Evolutionary conservation across 2,797 vertebrate species (phyloP), one percentile per base, ranked within the genome.

Genomic region (Adelosebastes latens): DNA sequence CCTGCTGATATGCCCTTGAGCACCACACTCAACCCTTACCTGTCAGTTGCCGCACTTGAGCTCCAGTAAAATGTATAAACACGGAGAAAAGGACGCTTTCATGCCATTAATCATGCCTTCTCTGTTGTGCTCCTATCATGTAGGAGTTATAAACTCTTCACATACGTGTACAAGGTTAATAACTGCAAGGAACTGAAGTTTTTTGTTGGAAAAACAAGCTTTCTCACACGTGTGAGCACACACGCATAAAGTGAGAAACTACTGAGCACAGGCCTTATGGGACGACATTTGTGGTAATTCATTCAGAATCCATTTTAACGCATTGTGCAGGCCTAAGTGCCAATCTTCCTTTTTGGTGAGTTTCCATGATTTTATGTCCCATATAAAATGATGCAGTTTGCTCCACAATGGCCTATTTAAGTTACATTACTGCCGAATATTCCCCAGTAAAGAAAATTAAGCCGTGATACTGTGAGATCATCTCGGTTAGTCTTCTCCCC

Each of bases 361-460:
- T 93, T 83, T 91, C 89, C 90, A 91, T 91, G 90, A 93, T 94
- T 93, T 94, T 92, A 94, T 94, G 90, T 91, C 82, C 83, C 87
- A 93, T 88, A 93, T 93, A 93, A 94, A 93, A 88, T 27, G 63
- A 75, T 80, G 88, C 85, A 77, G 90, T 91, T 89, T 82, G 81
- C 87, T 89, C 86, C 88, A 90, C 89, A 94, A 94, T 93, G 90
- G 93, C 92, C 94, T 94, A 93, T 93, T 94, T 95, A 93, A 94
- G 93, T 93, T 93, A 92, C 93, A 94, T 93, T 93, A 93, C 85
- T 27, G 62, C 77, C 75, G 61, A 90, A 93, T 93, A 93, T 93
- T 89, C 92, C 92, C 92, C 92, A 89, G 92, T 93, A 92, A 94
- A 92, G 93, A 89, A 93, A 93, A 94, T 94, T 93, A 94, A 94